phyloP scores from a whole-genome alignment of 2,113 vertebrate species.

The Ceuthmochares aereus region DNA sequence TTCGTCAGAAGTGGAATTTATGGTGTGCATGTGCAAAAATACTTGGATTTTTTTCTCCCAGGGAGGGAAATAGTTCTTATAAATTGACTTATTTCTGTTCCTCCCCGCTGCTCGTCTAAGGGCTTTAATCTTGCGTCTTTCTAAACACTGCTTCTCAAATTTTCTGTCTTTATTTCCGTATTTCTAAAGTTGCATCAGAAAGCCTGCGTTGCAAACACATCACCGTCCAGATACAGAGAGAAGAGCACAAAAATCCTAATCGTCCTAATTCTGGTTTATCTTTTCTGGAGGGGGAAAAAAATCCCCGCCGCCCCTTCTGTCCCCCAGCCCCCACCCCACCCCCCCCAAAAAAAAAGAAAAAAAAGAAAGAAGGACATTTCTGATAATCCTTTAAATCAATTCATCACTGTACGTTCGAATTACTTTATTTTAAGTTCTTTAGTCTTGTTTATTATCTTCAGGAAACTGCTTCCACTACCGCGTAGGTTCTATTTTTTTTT shows the following conservation, averaged over 20 bases:
- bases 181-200: neutral
- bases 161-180: neutral
- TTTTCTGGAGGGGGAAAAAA: neutral
- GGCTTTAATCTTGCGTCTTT: neutral
- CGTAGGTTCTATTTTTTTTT: too few species aligned
- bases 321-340: too few species aligned
- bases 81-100: neutral
- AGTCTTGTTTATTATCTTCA: neutral
- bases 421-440: neutral
- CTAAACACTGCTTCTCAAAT: neutral
- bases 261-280: neutral
- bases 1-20: neutral
- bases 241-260: neutral
- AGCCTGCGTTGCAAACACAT: neutral
- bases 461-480: neutral
- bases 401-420: neutral
- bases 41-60: accelerated
- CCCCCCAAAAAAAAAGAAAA: neutral
- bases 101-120: neutral
- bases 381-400: neutral
- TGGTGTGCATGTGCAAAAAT: neutral
- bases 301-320: too few species aligned
- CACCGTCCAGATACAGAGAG: neutral
- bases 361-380: neutral
- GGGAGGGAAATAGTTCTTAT: neutral